Percentiles rank a stretch among this genome's conserved stretches.
These are phyloP conservation scores for Drosophila mojavensis DNA, from an alignment of 1,140 invertebrate genomes.

Conservation along the genomic window DNA sequence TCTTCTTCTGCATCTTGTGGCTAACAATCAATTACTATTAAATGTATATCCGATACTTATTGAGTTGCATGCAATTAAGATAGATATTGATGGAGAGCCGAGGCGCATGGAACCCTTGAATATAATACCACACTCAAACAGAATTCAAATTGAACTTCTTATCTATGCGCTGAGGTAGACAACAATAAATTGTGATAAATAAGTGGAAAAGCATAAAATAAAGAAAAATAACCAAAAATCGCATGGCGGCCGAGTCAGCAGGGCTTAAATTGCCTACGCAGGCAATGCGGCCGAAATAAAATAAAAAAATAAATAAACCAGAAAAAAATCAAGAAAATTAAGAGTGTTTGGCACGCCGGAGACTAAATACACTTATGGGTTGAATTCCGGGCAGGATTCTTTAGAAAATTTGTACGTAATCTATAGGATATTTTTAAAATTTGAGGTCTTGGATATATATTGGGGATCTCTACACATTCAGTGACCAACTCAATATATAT, in stretches of 20 bases:
- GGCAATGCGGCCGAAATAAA: conserved; percentile 32
- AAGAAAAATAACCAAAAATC: conserved; percentile 51
- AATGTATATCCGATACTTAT: conserved; percentile 11
- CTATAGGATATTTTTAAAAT: too few species aligned
- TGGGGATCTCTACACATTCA: too few species aligned
- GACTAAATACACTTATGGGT: neutral
- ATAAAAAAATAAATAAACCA: conserved; percentile 22
- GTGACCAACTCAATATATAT: too few species aligned
- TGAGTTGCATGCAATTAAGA: conserved; percentile 63
- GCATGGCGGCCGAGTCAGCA: conserved; percentile 68
- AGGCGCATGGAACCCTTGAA: conserved; percentile 26
- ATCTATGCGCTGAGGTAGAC: conserved; percentile 73
- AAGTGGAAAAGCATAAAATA: conserved; percentile 32
- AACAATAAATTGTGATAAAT: conserved; percentile 78
- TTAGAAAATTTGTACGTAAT: too few species aligned
- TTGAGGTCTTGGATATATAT: too few species aligned
- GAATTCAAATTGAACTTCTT: conserved; percentile 76
- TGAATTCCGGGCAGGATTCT: too few species aligned
- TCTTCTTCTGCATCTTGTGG: too few species aligned
- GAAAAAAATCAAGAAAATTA: conserved; percentile 11
- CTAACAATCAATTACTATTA: conserved; percentile 18
- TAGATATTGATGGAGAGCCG: conserved; percentile 56
- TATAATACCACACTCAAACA: conserved; percentile 22
- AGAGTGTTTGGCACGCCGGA: neutral
- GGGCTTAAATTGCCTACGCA: conserved; percentile 73